A percentile compares a stretch with the other conserved stretches of the same genome.
phyloP scores from a whole-genome alignment of 2,888 invertebrate species.

The Neocrepidodera transversa region DNA sequence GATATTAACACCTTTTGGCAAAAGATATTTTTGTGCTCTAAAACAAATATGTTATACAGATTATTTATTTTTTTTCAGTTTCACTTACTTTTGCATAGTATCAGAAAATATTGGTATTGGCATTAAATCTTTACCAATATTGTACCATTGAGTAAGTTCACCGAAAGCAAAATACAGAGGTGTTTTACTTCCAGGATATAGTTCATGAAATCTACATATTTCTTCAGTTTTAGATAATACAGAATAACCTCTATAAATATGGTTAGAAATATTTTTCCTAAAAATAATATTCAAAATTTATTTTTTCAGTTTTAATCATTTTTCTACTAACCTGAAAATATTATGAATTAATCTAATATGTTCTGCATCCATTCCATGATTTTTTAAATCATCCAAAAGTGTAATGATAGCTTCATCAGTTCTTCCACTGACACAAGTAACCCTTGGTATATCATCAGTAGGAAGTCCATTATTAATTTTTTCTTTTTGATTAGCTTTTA shows the following conservation, averaged over 20 bases:
- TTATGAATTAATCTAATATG: conserved; percentile 50
- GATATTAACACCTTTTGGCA: conserved; percentile 37
- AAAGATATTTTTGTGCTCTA: conserved; percentile 42
- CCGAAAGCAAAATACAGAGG: conserved; percentile 70
- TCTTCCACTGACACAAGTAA: conserved; percentile 80
- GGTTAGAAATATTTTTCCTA: conserved; percentile 63
- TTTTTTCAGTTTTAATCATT: too few species aligned
- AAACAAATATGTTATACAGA: too few species aligned
- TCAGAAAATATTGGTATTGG: conserved; percentile 74
- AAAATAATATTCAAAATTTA: conserved; percentile 18
- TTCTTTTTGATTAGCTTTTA: conserved; percentile 67
- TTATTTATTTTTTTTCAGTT: too few species aligned
- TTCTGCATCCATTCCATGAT: conserved; percentile 54
- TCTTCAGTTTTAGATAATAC: conserved; percentile 59
- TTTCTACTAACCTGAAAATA: conserved; percentile 49
- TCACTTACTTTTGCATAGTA: conserved; percentile 67
- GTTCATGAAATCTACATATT: conserved; percentile 33
- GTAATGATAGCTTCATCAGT: conserved; percentile 76
- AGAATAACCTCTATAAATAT: conserved; percentile 79
- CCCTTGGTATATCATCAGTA: conserved; percentile 71
- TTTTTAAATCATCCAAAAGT: conserved; percentile 70
- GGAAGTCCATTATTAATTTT: conserved; percentile 70
- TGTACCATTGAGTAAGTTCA: conserved; percentile 82
- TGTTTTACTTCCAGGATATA: conserved; percentile 8
- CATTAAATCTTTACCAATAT: conserved; percentile 82